Base-by-base conservation (phyloP, 2,888 invertebrate genomes). In the Oligia strigilis region DNA sequence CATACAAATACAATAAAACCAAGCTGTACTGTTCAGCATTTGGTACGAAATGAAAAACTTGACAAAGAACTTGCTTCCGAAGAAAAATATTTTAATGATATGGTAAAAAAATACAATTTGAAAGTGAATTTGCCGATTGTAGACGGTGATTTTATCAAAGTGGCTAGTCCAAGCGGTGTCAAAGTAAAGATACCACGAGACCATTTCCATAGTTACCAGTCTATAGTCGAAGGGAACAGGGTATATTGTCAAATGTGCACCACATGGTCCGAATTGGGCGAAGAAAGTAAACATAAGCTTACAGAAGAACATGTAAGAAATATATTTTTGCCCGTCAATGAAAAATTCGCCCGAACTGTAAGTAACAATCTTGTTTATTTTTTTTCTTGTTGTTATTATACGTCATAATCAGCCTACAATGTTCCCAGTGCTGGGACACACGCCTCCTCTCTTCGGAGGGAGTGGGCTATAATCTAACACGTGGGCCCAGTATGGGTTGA, bases 241-340 rank as follows among this genome's bases (percentile, higher is more conserved):
- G 0, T 72, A n/a, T 11, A 58, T 72, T 72, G 71, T 40, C 17
- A 72, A 58, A n/a, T 72, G 58, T 72, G 71, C 40, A 14, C 23
- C 0, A n/a, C 9, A 5, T 1, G 1, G 17, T 8, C 40, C 3
- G 40, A 58, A 9, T 17, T 40, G 1, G 1, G 3, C n/a, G 3
- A 58, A 5, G 55, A n/a, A 17, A 11, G 5, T 40, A n/a, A n/a
- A 40, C 71, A 72, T 72, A 40, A 72, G n/a, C 9, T 40, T 40
- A n/a, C 71, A 11, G n/a, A 9, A 58, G 0, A 6, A 40, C 71
- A 72, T 72, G 58, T 40, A n/a, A 58, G 17, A 17, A 72, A 72
- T 11, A 0, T 72, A 40, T 72, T 72, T 40, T 17, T 6, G 58
- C n/a, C 23, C 3, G 4, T 72, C n/a, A 72, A 58, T 72, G 71